Conservation (phyloP, 2,888 invertebrate species). For the Exephanes ischioxanthus region DNA sequence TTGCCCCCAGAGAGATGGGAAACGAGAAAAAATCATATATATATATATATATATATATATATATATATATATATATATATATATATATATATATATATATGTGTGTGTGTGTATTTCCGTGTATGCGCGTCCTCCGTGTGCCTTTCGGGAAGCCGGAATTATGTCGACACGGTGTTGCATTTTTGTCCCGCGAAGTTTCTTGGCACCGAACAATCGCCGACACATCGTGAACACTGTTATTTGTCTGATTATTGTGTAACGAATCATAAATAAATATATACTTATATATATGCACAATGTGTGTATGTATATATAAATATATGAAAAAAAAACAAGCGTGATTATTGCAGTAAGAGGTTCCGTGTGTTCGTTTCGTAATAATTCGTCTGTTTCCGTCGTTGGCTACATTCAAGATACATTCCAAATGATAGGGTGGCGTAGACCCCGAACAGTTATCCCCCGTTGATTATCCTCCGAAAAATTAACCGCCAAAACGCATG, state of each 20-base stretch:
- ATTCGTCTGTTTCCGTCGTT: not conserved
- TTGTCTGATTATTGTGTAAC: slow-evolving; percentile 84
- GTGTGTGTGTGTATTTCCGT: not conserved
- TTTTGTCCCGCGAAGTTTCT: slow-evolving; percentile 40
- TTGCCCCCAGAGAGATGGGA: not conserved
- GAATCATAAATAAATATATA: slow-evolving; percentile 79
- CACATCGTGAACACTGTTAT: slow-evolving; percentile 79
- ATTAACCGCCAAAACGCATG: too few relatives aligned
- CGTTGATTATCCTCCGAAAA: too few relatives aligned
- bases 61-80: not conserved
- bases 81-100: too few relatives aligned
- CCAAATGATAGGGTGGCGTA: too few relatives aligned
- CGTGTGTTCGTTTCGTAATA: not conserved
- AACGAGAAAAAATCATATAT: not conserved
- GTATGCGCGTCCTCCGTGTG: not conserved
- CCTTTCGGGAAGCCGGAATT: slow-evolving; percentile 2
- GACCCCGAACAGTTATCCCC: too few relatives aligned
- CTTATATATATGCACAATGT: slow-evolving; percentile 70
- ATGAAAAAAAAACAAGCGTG: slow-evolving; percentile 9
- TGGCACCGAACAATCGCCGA: slow-evolving; percentile 69
- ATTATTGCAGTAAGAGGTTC: not conserved
- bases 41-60: too few relatives aligned
- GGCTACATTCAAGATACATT: not conserved
- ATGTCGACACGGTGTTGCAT: slow-evolving; percentile 44
- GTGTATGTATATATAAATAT: slow-evolving; percentile 49